Base-by-base conservation (phyloP, 2,888 invertebrate genomes). In the Drosophila barbarae region DNA sequence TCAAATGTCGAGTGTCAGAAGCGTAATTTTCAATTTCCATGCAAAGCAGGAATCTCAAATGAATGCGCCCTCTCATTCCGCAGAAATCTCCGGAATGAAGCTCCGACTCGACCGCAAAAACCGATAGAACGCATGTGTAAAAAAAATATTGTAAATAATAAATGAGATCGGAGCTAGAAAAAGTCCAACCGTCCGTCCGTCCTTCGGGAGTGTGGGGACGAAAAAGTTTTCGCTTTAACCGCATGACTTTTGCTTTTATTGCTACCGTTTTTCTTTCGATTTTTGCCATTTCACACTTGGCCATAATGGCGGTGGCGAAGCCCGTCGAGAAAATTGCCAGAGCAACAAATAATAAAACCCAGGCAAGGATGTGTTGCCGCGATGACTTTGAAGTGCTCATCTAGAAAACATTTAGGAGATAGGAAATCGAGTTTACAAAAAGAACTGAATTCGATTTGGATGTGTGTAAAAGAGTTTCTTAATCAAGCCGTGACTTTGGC, bases 11-110 rank as follows among this genome's bases (percentile, higher is more conserved):
- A 39, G 46, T 60, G 59, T 46, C 59, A 42, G 35, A 38, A 5
- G 47, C 51, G 71, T 70, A 70, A 69, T 70, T 70, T 70, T 65
- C 70, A 71, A 71, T 70, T 70, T 71, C 64, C 72, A 71, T 70
- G 54, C 68, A 68, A 68, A 69, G 32, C 55, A 66, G 67, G 42
- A 46, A 32, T 36, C 59, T 50, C 39, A 60, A 64, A 59, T 49
- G 59, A 61, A 58, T 61, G 41, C 47, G 59, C 36, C 68, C 50
- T 35, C 67, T 51, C 57, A 50, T 39, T 46, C 55, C 66, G 46
- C 46, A 38, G 38, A 38, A 32, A 59, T 46, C 58, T 39, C n/a
- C 15, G 5, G 30, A 46, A 18, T 18, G 46, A 5, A 18, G 18
- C 30, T 12, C 8, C 15, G 44, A 30, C 18, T 10, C 18, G 28